Conservation (phyloP, 2,797 vertebrate genomes). For the Pseudocheirus occidentalis region DNA sequence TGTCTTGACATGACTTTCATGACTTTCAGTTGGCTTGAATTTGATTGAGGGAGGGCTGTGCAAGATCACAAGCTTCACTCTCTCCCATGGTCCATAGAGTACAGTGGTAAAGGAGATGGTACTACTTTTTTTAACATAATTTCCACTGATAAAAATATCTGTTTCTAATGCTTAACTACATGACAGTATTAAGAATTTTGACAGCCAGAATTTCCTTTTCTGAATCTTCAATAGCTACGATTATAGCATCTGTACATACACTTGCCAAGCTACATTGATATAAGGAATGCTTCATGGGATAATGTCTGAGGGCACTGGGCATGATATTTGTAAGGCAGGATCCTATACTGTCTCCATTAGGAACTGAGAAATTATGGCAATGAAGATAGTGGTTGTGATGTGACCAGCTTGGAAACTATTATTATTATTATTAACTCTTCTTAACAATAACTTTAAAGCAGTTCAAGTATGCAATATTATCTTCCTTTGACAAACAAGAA, state of each 20-base stretch:
- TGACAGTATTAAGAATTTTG: not conserved
- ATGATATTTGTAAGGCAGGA: not conserved
- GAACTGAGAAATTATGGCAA: not conserved
- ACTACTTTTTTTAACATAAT: not conserved
- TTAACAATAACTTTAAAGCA: too few relatives aligned
- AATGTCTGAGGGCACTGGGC: not conserved
- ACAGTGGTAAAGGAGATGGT: not conserved
- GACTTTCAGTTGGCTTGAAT: too few relatives aligned
- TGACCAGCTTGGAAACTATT: not conserved
- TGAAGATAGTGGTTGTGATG: not conserved
- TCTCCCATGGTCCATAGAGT: not conserved
- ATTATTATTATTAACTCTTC: not conserved
- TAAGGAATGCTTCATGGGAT: not conserved
- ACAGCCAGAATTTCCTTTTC: not conserved
- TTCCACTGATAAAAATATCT: not conserved
- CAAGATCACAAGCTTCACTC: too few relatives aligned
- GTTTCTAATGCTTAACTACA: not conserved
- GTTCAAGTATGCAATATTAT: too few relatives aligned
- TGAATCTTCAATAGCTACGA: not conserved
- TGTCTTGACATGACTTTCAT: too few relatives aligned
- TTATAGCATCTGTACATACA: not conserved
- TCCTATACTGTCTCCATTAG: not conserved
- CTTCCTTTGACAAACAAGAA: too few relatives aligned
- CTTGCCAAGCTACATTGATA: not conserved
- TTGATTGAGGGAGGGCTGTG: too few relatives aligned